Percentiles rank a stretch among this genome's conserved stretches.
phyloP scores from a whole-genome alignment of 2,797 vertebrate species.

The Loris lydekkerianus region DNA sequence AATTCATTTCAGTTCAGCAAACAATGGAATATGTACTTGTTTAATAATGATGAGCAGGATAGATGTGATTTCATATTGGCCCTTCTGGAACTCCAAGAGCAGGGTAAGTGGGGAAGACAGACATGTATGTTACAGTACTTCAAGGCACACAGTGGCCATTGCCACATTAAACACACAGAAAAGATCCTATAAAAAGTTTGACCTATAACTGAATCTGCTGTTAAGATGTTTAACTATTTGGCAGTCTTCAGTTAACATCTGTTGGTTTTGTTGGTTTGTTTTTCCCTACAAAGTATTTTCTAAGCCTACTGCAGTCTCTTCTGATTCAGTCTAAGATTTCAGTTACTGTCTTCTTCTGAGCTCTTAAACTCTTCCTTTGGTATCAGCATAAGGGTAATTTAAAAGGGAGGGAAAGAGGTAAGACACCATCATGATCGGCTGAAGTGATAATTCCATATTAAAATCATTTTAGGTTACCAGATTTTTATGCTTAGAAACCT shows the following conservation, averaged over 20 bases:
- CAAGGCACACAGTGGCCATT: neutral
- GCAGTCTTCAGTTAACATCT: neutral
- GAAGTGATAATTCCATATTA: neutral
- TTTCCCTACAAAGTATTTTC: constrained; percentile 41
- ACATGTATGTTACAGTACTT: neutral
- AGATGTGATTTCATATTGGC: neutral
- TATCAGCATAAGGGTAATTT: neutral
- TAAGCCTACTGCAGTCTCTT: neutral
- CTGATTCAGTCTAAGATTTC: neutral
- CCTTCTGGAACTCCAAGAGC: neutral
- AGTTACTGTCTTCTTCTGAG: neutral
- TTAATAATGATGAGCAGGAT: neutral
- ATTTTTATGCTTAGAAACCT: constrained; percentile 13
- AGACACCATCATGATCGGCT: neutral
- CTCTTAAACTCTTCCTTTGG: neutral
- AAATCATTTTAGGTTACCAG: constrained; percentile 29
- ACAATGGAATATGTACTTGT: neutral
- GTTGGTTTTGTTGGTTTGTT: constrained; percentile 11
- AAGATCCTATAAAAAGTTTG: neutral
- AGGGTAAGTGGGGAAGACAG: neutral
- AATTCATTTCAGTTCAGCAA: constrained; percentile 39
- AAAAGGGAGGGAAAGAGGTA: neutral
- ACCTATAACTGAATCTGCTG: neutral
- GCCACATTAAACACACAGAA: neutral
- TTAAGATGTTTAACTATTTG: neutral